These are phyloP conservation scores for Lepidocyrtoides sp. DNA, from an alignment of 2,888 invertebrate genomes.

Conservation along the genomic window DNA sequence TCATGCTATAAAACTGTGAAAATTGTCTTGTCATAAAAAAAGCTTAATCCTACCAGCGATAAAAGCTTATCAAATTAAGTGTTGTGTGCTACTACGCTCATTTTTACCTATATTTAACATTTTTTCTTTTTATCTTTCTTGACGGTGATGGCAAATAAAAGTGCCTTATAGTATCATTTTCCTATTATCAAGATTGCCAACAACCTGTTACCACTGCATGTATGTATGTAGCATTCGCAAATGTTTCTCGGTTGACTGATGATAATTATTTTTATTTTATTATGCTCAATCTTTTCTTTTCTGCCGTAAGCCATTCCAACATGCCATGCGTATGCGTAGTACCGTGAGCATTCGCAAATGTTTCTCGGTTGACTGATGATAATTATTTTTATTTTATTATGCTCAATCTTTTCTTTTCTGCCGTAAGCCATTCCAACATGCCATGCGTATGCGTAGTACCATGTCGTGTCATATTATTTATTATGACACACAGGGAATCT, in stretches of 20 bases:
- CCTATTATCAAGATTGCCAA: background rate
- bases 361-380: slow-evolving; percentile 67
- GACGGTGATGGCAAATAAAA: background rate
- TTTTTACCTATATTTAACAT: background rate
- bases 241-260: slow-evolving; percentile 65
- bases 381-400: background rate
- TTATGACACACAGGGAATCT: background rate
- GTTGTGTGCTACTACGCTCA: background rate
- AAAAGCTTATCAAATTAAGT: background rate
- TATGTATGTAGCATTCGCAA: slow-evolving; percentile 88
- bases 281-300: slow-evolving; percentile 1
- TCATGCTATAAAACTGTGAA: slow-evolving; percentile 6
- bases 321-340: background rate
- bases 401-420: slow-evolving; percentile 3
- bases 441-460: background rate
- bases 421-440: background rate
- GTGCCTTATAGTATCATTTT: background rate
- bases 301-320: slow-evolving; percentile 4
- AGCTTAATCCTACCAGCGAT: background rate
- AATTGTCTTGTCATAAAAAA: slow-evolving; percentile 10
- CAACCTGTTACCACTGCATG: slow-evolving; percentile 86
- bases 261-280: slow-evolving; percentile 15
- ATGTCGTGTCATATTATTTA: slow-evolving; percentile 20
- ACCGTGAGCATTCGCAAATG: slow-evolving; percentile 8
- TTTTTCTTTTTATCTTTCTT: background rate